Base-by-base conservation (phyloP, 2,888 invertebrate genomes). In the Hylaea fasciaria region DNA sequence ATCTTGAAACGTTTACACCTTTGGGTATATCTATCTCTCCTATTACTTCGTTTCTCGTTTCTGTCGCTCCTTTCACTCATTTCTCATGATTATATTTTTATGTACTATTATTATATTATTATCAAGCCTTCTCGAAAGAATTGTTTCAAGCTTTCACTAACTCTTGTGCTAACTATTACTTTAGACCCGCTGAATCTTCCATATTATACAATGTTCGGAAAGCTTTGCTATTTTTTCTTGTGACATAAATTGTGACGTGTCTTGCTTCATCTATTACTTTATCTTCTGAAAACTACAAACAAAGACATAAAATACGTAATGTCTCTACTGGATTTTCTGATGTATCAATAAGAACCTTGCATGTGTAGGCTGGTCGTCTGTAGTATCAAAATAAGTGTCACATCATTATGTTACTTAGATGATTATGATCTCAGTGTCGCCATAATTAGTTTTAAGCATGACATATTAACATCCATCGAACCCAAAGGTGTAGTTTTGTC, bases 401-500 rank as follows among this genome's bases (percentile, higher is more conserved):
- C 50, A 17, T 39, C 41, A 57, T 60, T 63, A 68, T 63, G 62
- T 62, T 66, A 61, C 44, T 64, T 64, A 68, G 65, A 37, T 44
- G 16, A 41, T 61, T 67, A 66, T 65, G 70, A 64, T 68, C 73
- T 72, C 57, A 68, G 68, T 83, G 81, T 81, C 76, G 79, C 81
- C 74, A 48, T 70, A 60, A 69, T 71, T 74, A 77, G 72, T 69
- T 68, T 59, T 57, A 57, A 79, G 86, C 84, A 83, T 88, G 85
- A 64, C 50, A 65, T 69, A 58, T 35, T 47, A 57, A 62, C 63
- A 72, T 71, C 75, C 63, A 65, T 79, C 74, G 70, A 77, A 86
- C 91, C 91, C 91, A 91, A 91, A 91, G 91, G 91, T 91, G 91
- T 91, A 91, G 83, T 74, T 47, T 47, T 52, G 32, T 48, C 61